Evolutionary conservation across 2,113 vertebrate genomes (phyloP).

Genomic region (Anas platyrhynchos): DNA sequence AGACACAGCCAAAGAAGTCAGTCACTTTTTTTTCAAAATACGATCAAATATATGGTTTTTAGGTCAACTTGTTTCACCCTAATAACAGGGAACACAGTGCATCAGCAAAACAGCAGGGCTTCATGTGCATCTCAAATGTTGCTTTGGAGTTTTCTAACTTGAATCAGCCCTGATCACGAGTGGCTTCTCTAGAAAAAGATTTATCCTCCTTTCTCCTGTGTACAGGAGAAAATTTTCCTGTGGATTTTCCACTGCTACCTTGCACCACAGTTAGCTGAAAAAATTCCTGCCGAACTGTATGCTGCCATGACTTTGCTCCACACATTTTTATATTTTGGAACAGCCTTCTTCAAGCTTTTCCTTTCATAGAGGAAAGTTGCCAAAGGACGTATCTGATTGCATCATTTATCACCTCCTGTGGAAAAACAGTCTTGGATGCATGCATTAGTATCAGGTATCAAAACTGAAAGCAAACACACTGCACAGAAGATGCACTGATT

Average conservation of each 20-base stretch:
- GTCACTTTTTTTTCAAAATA: neutral
- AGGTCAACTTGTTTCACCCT: neutral
- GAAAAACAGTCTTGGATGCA: neutral
- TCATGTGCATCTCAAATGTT: accelerated
- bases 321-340: neutral
- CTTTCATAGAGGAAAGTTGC: neutral
- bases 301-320: neutral
- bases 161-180: neutral
- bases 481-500: slow-evolving; percentile 24
- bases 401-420: slow-evolving; percentile 40
- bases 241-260: neutral
- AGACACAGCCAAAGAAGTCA: neutral
- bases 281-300: neutral
- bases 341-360: neutral
- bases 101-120: neutral
- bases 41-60: neutral
- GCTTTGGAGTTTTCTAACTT: neutral
- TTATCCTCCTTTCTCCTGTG: neutral
- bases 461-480: slow-evolving; percentile 40
- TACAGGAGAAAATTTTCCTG: neutral
- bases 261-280: neutral
- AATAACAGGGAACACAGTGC: neutral
- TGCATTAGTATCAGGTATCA: slow-evolving; percentile 1
- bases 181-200: neutral
- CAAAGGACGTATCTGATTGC: slow-evolving; percentile 9